These are phyloP conservation scores for Sericinus montela DNA, from an alignment of 2,888 invertebrate genomes.

Conservation along the genomic window DNA sequence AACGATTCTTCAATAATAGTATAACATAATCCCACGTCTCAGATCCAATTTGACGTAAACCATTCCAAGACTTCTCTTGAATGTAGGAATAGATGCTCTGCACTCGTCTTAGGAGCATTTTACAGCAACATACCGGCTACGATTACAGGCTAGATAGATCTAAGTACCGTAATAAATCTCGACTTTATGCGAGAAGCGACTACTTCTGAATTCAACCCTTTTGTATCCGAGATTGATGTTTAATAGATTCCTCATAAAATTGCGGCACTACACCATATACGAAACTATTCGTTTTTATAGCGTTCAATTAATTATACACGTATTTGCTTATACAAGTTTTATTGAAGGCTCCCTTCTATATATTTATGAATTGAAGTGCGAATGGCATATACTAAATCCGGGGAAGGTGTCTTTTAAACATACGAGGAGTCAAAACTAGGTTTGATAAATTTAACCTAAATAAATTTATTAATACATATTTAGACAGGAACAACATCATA, in stretches of 20 bases:
- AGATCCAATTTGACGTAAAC: background rate
- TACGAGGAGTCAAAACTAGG: too few species aligned
- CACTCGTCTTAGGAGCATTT: background rate
- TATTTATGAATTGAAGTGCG: too few species aligned
- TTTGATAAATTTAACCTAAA: too few species aligned
- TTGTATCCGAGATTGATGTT: constrained; percentile 24
- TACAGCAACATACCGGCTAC: background rate
- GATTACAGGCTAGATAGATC: constrained; percentile 18
- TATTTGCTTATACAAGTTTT: too few species aligned
- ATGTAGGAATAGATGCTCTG: constrained; percentile 8
- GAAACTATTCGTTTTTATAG: too few species aligned
- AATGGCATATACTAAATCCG: too few species aligned
- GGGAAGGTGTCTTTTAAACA: too few species aligned
- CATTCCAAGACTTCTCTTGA: background rate
- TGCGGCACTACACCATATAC: background rate
- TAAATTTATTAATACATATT: too few species aligned
- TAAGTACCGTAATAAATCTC: constrained; percentile 44
- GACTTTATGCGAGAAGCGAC: constrained; percentile 38
- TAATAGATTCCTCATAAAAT: constrained; percentile 19
- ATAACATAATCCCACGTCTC: background rate
- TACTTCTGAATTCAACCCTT: constrained; percentile 46
- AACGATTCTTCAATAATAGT: background rate
- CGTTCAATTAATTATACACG: too few species aligned
- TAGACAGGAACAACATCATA: too few species aligned
- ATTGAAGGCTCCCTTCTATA: too few species aligned